Percentiles rank a stretch among this genome's conserved stretches.
Conservation (phyloP, 2,113 vertebrate species). For the Ceyx cyanopectus region DNA sequence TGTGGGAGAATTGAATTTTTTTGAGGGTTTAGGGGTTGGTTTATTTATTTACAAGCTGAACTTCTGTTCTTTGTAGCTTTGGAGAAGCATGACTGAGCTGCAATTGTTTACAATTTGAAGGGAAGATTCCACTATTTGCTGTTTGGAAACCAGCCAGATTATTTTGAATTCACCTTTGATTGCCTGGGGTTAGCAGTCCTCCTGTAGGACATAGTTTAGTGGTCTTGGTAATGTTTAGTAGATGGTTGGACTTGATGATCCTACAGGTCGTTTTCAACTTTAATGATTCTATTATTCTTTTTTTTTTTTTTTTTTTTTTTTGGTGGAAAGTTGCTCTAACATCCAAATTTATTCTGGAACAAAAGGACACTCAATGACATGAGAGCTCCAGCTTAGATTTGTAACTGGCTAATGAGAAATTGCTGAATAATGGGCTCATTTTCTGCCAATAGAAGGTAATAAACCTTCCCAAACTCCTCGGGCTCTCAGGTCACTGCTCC, state of each 20-base stretch:
- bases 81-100: background rate
- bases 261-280: no score
- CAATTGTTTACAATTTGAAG: background rate
- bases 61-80: background rate
- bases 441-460: background rate
- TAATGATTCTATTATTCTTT: no score
- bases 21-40: background rate
- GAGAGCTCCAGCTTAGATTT: background rate
- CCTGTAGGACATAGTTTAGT: background rate
- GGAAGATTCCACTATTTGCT: background rate
- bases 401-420: background rate
- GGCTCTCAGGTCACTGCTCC: rapidly evolving
- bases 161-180: background rate
- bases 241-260: no score
- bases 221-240: no score
- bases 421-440: background rate
- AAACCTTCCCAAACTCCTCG: background rate
- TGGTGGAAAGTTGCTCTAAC: background rate
- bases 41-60: background rate
- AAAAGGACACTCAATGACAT: background rate
- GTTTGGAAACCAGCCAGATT: background rate
- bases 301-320: no score
- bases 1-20: background rate
- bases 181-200: background rate
- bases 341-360: background rate